Conservation (phyloP, 2,113 vertebrate species). For the Panthera leo region DNA sequence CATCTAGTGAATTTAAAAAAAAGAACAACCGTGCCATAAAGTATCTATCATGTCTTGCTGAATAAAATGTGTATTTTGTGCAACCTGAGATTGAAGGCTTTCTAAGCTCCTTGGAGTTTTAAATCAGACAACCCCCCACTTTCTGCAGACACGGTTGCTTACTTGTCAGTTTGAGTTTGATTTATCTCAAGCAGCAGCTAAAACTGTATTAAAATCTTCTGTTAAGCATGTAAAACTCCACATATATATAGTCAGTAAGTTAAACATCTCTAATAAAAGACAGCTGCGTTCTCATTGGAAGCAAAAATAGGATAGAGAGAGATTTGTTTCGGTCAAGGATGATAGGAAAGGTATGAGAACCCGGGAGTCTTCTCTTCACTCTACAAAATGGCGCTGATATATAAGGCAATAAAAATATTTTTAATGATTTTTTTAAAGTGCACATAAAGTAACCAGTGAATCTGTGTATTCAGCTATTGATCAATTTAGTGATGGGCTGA, state of each 20-base stretch:
- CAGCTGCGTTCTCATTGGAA: conserved; percentile 63
- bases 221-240: conserved; percentile 70
- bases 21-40: conserved; percentile 55
- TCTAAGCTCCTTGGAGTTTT: conserved; percentile 59
- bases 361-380: neutral
- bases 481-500: conserved; percentile 41
- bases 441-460: conserved; percentile 46
- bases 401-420: conserved; percentile 58
- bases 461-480: conserved; percentile 42
- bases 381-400: conserved; percentile 39
- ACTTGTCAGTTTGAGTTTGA: conserved; percentile 76
- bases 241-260: conserved; percentile 29
- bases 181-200: conserved; percentile 73
- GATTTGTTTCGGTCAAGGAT: conserved; percentile 44
- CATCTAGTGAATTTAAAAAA: conserved; percentile 69
- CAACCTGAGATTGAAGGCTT: conserved; percentile 59
- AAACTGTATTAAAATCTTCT: conserved; percentile 74
- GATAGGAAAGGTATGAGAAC: conserved; percentile 19
- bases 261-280: conserved; percentile 72
- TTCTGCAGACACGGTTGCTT: conserved; percentile 57
- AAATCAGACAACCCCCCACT: conserved; percentile 70
- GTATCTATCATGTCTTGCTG: conserved; percentile 61
- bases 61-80: conserved; percentile 75
- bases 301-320: conserved; percentile 48
- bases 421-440: conserved; percentile 52